Evolutionary conservation across 2,888 invertebrate genomes (phyloP), one percentile per base, ranked within the genome.

Genomic region (Asteroscopus sphinx): DNA sequence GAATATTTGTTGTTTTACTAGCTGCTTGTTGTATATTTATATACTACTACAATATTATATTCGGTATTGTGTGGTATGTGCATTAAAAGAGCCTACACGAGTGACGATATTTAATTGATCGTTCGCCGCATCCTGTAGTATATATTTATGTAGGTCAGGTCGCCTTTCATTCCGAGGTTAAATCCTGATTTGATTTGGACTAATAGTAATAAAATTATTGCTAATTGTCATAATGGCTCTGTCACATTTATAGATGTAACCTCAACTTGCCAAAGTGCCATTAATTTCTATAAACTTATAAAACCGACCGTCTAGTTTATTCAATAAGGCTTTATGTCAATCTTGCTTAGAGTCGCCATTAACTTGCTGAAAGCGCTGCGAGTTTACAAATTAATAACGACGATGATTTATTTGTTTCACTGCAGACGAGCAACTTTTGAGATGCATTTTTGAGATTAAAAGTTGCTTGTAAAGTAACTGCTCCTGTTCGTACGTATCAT

Each of bases 311-410:
- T 61, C 39, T 28, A 25, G 21, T 47, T 54, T 13, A 66, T 67
- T 61, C 36, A 55, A 61, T 67, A 62, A 68, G 16, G 42, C 26
- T 42, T 46, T 33, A n/a, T 33, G 68, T 54, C 67, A 68, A 44
- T 67, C 68, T 46, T 47, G 30, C 44, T 48, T 44, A 56, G 28
- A 16, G 35, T 52, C 28, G 39, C 49, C 68, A 52, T 44, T 57
- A 53, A 45, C 28, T 55, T 13, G 1, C 26, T 21, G 35, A 32
- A 40, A 35, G 41, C 36, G 30, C 39, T 21, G 13, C 30, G 26
- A 17, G 42, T 47, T 39, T 39, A 41, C 51, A 36, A 57, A 68
- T 68, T 63, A 68, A 68, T 57, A 68, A 51, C 35, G 67, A 63
- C 63, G 21, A 68, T 68, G 57, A 68, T 68, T 67, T 44, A 67